These are phyloP conservation scores for Lacerta viridis DNA, from an alignment of 2,797 vertebrate genomes.

Conservation along the genomic window DNA sequence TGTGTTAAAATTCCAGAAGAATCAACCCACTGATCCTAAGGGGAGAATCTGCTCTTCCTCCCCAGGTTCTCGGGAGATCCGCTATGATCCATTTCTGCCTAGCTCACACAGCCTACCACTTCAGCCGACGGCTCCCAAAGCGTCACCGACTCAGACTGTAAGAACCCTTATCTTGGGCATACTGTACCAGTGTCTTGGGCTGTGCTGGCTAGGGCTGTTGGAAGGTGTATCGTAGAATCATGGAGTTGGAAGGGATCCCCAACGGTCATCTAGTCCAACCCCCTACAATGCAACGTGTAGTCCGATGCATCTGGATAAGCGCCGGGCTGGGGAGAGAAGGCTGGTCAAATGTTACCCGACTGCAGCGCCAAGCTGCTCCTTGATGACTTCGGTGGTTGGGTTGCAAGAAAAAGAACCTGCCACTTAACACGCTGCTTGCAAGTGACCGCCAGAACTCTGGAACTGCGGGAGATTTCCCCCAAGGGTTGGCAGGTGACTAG, in stretches of 20 bases:
- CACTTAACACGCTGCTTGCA: background rate
- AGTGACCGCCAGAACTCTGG: background rate
- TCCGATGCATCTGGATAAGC: no score
- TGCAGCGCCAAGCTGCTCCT: no score
- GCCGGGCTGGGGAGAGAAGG: no score
- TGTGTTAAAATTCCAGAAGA: background rate
- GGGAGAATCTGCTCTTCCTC: background rate
- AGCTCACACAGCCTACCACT: constrained; percentile 42
- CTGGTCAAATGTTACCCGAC: no score
- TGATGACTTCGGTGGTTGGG: background rate
- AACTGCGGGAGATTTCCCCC: no score
- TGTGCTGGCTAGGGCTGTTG: no score
- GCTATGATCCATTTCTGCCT: constrained; percentile 72
- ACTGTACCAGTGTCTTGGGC: no score
- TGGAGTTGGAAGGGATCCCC: no score
- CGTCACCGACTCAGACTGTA: constrained; percentile 59
- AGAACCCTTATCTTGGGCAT: constrained; percentile 12
- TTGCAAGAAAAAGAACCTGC: background rate
- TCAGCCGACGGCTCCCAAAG: constrained; percentile 60
- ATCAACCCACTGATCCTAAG: background rate
- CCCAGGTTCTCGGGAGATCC: background rate
- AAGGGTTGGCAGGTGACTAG: no score
- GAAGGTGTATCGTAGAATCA: no score
- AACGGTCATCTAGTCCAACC: no score
- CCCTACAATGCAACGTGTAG: no score